These are phyloP conservation scores for Aphodius granarius DNA, from an alignment of 2,888 invertebrate genomes.

Conservation along the genomic window DNA sequence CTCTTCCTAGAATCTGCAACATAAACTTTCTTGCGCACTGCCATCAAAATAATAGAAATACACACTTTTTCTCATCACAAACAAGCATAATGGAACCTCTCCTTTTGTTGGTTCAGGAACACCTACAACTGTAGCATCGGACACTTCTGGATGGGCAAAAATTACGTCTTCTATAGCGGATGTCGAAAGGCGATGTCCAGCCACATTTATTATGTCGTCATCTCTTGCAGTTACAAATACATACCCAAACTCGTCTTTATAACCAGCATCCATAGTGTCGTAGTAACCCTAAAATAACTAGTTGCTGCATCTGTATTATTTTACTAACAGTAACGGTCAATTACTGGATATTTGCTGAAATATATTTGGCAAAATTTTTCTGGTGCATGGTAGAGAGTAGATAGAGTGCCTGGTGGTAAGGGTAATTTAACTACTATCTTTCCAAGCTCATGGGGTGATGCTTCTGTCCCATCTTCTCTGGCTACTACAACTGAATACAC, in stretches of 20 bases:
- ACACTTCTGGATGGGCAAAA: constrained; percentile 80
- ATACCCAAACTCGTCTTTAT: constrained; percentile 79
- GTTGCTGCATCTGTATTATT: neutral
- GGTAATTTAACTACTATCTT: constrained; percentile 83
- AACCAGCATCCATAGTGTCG: constrained; percentile 95
- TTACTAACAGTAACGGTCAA: constrained; percentile 2
- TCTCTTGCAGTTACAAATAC: constrained; percentile 88
- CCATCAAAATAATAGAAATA: constrained; percentile 22
- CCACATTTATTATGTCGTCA: constrained; percentile 95
- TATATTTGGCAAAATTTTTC: constrained; percentile 80
- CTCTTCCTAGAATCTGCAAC: constrained; percentile 55
- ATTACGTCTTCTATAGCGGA: constrained; percentile 90
- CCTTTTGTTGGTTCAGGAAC: constrained; percentile 89
- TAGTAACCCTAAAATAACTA: constrained; percentile 71
- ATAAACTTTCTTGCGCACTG: constrained; percentile 17
- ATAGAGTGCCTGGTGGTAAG: constrained; percentile 85
- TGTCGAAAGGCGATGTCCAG: constrained; percentile 89
- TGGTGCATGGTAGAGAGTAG: constrained; percentile 80
- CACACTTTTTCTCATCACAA: constrained; percentile 70
- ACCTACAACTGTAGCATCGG: constrained; percentile 87
- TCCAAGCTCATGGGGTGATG: constrained; percentile 74
- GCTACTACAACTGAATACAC: constrained; percentile 63
- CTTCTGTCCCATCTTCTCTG: constrained; percentile 69
- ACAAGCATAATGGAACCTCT: constrained; percentile 86
- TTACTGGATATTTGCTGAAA: constrained; percentile 81